Evolutionary conservation across 2,113 vertebrate species (phyloP).

Genomic region (Mobula birostris): DNA sequence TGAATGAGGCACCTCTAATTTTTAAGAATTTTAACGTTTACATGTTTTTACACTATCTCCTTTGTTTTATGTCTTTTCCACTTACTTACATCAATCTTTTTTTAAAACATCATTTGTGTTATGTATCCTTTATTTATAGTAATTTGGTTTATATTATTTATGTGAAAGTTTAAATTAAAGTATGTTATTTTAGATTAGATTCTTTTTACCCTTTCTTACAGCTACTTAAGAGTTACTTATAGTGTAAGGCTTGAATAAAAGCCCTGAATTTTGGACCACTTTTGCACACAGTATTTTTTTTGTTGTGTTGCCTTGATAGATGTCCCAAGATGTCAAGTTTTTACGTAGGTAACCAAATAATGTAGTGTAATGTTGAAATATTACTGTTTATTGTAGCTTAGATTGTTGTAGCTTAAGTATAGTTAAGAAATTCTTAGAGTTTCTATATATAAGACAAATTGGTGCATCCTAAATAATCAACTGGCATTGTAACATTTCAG

Average conservation of each 20-base stretch:
- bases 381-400: slow-evolving; percentile 28
- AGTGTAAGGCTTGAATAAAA: slow-evolving; percentile 30
- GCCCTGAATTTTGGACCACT: slow-evolving; percentile 22
- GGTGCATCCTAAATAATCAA: slow-evolving; percentile 30
- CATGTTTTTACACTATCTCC: slow-evolving; percentile 15
- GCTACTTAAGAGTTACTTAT: neutral
- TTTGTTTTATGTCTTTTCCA: slow-evolving; percentile 20
- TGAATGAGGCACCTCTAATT: slow-evolving; percentile 34
- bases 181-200: slow-evolving; percentile 25
- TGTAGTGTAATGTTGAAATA: slow-evolving; percentile 34
- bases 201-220: slow-evolving; percentile 26
- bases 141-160: slow-evolving; percentile 30
- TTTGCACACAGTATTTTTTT: slow-evolving; percentile 19
- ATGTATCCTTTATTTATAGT: slow-evolving; percentile 28
- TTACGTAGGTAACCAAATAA: neutral
- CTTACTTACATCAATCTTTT: neutral
- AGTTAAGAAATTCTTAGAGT: slow-evolving; percentile 31
- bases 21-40: slow-evolving; percentile 34
- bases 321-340: slow-evolving; percentile 19
- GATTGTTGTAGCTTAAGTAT: slow-evolving; percentile 29
- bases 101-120: slow-evolving; percentile 20
- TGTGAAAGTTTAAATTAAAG: slow-evolving; percentile 2
- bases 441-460: neutral
- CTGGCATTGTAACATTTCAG: slow-evolving; percentile 25
- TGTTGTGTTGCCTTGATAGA: slow-evolving; percentile 32